Evolutionary conservation across 2,797 vertebrate species (phyloP), one percentile per base, ranked within the genome.

Genomic region (Lagodon rhomboides): DNA sequence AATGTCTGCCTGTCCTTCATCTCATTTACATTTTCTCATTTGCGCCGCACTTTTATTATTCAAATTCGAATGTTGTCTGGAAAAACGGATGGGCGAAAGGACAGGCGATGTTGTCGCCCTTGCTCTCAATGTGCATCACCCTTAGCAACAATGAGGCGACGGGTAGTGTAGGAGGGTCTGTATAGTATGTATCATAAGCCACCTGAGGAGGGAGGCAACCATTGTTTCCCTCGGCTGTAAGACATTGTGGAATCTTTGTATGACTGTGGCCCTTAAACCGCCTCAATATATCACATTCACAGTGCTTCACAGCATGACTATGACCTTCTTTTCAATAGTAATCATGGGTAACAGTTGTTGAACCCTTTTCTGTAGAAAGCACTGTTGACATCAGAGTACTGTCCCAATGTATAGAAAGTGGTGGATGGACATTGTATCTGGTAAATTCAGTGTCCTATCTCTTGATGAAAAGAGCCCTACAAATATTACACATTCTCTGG

Each of bases 1-100:
- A 67, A 64, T 79, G 76, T 70, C 66, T 79, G 76, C 75, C 44
- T 41, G 44, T 85, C 76, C 61, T 82, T 69, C 12, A 62, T 74
- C 88, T 90, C 78, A 93, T 95, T 94, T 93, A 92, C 93, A 95
- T 94, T 91, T 95, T 94, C 91, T 95, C 93, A 95, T 95, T 93
- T 94, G 87, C 76, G 79, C 49, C 1, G 2, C 84, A 94, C 92
- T 93, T 95, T 94, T 93, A 94, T 95, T 71, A 95, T 95, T 95
- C 81, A 93, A 93, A 95, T 94, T 80, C 15, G 63, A 50, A 82
- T 82, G 82, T 89, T 89, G 89, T 88, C 65, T 13, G 50, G 61
- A 79, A 86, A 77, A 78, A 68, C 2, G 23, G 64, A 79, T 50
- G 65, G 47, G 38, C 16, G 17, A 54, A 51, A 22, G 49, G 74